phyloP scores from a whole-genome alignment of 1,140 invertebrate genomes.

The Geopemphigus sp. region DNA sequence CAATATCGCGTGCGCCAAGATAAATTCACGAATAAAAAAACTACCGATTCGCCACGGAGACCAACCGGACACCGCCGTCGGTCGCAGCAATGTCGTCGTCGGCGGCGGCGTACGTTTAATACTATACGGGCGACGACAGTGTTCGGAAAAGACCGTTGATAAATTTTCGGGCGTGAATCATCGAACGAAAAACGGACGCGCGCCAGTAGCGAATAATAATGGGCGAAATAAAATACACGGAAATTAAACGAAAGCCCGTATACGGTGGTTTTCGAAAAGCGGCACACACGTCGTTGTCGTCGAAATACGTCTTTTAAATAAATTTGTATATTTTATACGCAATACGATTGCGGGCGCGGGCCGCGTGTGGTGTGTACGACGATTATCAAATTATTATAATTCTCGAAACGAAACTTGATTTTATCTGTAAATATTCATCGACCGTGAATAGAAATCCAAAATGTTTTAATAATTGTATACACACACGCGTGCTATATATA shows the following conservation, averaged over 20 bases:
- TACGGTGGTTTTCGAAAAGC: background rate
- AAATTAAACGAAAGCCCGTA: background rate
- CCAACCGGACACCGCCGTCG: too few species aligned
- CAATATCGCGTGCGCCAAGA: too few species aligned
- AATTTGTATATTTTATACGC: background rate
- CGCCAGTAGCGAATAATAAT: background rate
- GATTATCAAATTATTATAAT: constrained; percentile 1
- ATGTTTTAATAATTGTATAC: constrained; percentile 6
- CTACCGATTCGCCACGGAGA: too few species aligned
- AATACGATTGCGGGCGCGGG: background rate
- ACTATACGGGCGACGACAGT: too few species aligned
- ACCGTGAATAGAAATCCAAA: background rate
- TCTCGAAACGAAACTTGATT: background rate
- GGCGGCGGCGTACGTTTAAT: too few species aligned
- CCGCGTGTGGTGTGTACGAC: too few species aligned
- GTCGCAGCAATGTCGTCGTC: too few species aligned
- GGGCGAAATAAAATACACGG: background rate
- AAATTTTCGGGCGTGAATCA: background rate
- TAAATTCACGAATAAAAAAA: too few species aligned
- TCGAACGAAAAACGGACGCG: background rate
- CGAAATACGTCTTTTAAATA: constrained; percentile 2
- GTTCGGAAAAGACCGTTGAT: background rate
- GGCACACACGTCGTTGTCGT: too few species aligned
- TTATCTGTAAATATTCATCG: constrained; percentile 8
- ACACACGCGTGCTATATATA: too few species aligned